These are phyloP conservation scores for Drosophila mayaguana DNA, from an alignment of 2,888 invertebrate genomes.

Conservation along the genomic window DNA sequence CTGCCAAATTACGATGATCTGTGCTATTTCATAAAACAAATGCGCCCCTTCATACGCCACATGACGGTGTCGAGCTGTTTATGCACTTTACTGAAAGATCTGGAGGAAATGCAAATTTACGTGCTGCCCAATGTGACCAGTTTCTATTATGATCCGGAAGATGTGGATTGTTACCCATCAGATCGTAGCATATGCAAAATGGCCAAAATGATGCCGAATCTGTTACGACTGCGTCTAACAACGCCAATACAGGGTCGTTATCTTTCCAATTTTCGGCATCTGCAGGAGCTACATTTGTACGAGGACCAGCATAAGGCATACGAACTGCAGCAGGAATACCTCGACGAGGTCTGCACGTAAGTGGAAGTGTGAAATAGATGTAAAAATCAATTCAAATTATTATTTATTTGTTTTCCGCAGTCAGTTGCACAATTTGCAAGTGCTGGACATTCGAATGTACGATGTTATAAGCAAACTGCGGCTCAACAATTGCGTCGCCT, in stretches of 20 bases:
- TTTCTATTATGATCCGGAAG: conserved; percentile 69
- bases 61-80: conserved; percentile 69
- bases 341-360: conserved; percentile 73
- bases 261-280: conserved; percentile 64
- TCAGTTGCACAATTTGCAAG: conserved; percentile 59
- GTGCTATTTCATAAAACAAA: conserved; percentile 64
- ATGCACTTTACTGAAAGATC: conserved; percentile 69
- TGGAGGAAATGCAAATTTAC: conserved; percentile 68
- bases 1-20: conserved; percentile 71
- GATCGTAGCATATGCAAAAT: conserved; percentile 68
- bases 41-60: conserved; percentile 60
- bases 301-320: conserved; percentile 73
- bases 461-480: conserved; percentile 70
- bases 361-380: background rate
- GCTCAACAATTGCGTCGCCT: conserved; percentile 66
- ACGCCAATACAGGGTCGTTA: conserved; percentile 75
- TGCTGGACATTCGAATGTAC: conserved; percentile 76
- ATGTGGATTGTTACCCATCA: conserved; percentile 73
- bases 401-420: conserved; percentile 17
- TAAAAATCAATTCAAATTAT: too few species aligned
- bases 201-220: conserved; percentile 72
- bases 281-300: conserved; percentile 77
- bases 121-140: conserved; percentile 63
- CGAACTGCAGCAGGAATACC: conserved; percentile 72
- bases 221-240: conserved; percentile 67